A percentile compares a stretch with the other conserved stretches of the same genome.
phyloP scores from a whole-genome alignment of 2,113 vertebrate species.

The Bolborhynchus lineola region DNA sequence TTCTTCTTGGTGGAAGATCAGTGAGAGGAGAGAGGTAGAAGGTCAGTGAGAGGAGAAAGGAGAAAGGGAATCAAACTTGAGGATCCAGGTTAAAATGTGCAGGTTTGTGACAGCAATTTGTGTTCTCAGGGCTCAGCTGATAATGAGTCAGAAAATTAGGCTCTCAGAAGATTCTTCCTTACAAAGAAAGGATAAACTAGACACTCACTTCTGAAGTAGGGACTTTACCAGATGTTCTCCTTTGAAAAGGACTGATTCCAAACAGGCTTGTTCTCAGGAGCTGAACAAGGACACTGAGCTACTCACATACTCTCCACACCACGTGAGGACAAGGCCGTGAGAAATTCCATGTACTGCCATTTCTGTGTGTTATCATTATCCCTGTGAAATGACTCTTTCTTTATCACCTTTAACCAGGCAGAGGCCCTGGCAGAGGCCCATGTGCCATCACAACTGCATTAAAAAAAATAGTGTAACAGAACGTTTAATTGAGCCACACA shows the following conservation, averaged over 20 bases:
- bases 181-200: not conserved
- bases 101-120: not conserved
- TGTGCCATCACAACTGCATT: not conserved
- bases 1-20: not conserved
- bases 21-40: not conserved
- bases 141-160: not conserved
- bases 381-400: not conserved
- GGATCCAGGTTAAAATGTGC: not conserved
- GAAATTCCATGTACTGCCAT: not conserved
- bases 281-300: not conserved
- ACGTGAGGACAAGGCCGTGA: not conserved
- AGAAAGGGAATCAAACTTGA: not conserved
- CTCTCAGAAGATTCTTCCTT: not conserved
- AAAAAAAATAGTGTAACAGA: not conserved
- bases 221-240: not conserved
- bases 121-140: not conserved
- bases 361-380: not conserved
- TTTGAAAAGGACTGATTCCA: not conserved
- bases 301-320: not conserved
- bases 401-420: not conserved
- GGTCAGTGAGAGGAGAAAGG: not conserved
- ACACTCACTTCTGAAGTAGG: not conserved
- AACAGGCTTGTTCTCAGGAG: not conserved
- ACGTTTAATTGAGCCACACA: not conserved
- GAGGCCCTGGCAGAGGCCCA: not conserved